Percentiles rank a stretch among this genome's conserved stretches.
phyloP scores from a whole-genome alignment of 2,888 invertebrate genomes.

The Odontothrips loti region DNA sequence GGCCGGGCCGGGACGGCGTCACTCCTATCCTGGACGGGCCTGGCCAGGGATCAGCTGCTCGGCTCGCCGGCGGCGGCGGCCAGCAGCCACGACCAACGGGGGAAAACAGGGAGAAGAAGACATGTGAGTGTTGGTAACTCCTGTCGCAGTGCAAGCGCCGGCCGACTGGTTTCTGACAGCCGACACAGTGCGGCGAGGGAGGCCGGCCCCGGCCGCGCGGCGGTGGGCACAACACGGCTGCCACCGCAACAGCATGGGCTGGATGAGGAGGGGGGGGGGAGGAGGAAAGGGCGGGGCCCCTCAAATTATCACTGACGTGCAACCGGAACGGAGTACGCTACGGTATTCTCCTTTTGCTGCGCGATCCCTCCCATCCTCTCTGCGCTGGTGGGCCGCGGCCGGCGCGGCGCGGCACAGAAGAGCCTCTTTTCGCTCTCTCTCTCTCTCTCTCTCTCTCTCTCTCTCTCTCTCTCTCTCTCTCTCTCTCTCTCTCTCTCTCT shows the following conservation, averaged over 20 bases:
- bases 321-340: constrained; percentile 16
- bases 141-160: no score
- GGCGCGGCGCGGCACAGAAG: no score
- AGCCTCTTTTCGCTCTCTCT: constrained; percentile 11
- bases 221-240: background rate
- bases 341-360: constrained; percentile 10
- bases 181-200: no score
- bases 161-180: no score
- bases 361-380: background rate
- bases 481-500: background rate
- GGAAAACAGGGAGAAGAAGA: no score
- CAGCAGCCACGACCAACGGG: no score
- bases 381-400: background rate
- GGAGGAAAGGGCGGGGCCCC: background rate
- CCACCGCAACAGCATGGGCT: background rate
- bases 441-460: constrained; percentile 31
- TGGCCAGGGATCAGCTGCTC: no score
- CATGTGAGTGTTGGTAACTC: no score
- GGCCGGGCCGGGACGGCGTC: no score
- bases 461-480: constrained; percentile 29
- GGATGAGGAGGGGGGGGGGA: background rate
- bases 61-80: no score
- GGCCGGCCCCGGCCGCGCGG: no score
- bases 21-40: no score
- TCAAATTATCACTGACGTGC: constrained; percentile 26